Evolutionary conservation across 2,113 vertebrate species (phyloP), one percentile per base, ranked within the genome.

Genomic region (Daphoenositta chrysoptera): DNA sequence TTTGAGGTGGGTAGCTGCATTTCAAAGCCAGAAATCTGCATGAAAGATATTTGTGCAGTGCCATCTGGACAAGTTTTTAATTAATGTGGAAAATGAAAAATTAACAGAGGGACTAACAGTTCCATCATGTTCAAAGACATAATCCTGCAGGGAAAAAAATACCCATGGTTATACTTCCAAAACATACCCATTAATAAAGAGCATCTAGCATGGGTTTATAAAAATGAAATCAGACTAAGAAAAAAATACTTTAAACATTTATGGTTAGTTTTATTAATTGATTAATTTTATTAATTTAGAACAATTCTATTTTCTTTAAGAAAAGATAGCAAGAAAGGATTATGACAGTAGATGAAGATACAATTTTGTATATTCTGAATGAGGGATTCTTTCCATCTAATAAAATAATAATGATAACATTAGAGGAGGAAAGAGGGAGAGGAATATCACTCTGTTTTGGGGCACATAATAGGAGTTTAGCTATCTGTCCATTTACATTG

Each of bases 21-120:
- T 95, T 94, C 90, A 90, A 93, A 96, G 92, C 88, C 92, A 96
- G 68, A 87, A 96, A 86, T 93, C 85, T 93, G 61, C 88, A 86
- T 56, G 85, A 80, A 82, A 95, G 72, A 82, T 87, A 95, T 90
- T 93, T 95, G 92, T 90, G 61, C 76, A 61, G 51, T 93, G 86
- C 94, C 96, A 97, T 96, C 96, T 96, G 93, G 94, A 75, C 90
- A 89, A 90, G 37, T 71, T 95, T 96, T 96, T 95, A 96, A 94
- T 95, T 93, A 94, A 93, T 1, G 7, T 83, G 31, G 40, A 90
- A 96, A 95, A 96, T 83, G 45, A 89, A 90, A 92, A 93, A 95
- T 77, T 64, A 95, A 92, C 11, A 7, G 76, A 75, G 42, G 48
- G 35, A 86, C 39, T 57, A 86, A 85, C 45, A 50, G 50, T 89